Evolutionary conservation across 2,888 invertebrate species (phyloP).

Genomic region (Pammene aurita): DNA sequence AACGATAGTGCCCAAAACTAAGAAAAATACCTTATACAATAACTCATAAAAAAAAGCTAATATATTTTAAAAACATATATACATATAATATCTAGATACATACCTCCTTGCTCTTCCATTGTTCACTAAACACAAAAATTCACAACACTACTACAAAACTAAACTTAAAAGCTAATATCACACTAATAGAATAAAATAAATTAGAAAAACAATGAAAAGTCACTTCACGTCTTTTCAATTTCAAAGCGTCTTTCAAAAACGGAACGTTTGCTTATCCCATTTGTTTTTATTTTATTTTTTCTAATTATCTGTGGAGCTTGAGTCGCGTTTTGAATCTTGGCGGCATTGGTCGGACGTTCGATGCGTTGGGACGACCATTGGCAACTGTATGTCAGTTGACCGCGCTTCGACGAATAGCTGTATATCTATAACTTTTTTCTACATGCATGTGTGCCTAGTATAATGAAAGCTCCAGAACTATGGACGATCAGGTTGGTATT

Average conservation of each 20-base stretch:
- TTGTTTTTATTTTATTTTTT: slow-evolving; percentile 52
- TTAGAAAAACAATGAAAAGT: slow-evolving; percentile 26
- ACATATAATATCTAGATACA: slow-evolving; percentile 37
- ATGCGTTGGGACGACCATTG: slow-evolving; percentile 27
- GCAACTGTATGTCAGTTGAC: slow-evolving; percentile 17
- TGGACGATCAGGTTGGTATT: neutral
- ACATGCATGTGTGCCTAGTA: neutral
- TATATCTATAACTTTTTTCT: neutral
- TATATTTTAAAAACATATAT: neutral
- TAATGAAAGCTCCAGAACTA: neutral
- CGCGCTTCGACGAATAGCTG: neutral
- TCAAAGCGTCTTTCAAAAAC: slow-evolving; percentile 44
- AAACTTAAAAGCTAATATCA: slow-evolving; percentile 76
- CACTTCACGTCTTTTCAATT: slow-evolving; percentile 38
- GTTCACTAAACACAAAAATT: slow-evolving; percentile 47
- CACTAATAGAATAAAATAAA: slow-evolving; percentile 55
- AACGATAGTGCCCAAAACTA: no score
- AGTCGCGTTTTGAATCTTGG: slow-evolving; percentile 68
- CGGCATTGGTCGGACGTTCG: slow-evolving; percentile 63
- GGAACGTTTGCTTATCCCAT: slow-evolving; percentile 63
- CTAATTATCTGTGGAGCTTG: slow-evolving; percentile 62
- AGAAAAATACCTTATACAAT: no score
- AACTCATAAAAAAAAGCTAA: no score
- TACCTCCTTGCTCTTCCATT: slow-evolving; percentile 77
- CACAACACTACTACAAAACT: slow-evolving; percentile 53